Conservation (phyloP, 2,797 vertebrate species). For the Gastrophryne carolinensis region DNA sequence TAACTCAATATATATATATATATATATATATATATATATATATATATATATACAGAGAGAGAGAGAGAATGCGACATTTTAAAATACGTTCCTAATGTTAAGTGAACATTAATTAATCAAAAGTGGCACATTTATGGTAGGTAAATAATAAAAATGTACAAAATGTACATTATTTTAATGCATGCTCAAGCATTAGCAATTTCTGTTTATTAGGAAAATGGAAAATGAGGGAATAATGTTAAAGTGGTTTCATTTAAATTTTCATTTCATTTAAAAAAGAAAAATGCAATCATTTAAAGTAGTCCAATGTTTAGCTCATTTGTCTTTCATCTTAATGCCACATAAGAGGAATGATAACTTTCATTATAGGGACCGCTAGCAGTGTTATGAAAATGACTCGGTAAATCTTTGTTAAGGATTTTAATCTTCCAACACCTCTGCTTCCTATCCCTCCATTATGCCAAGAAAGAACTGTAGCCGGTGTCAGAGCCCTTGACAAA, state of each 20-base stretch:
- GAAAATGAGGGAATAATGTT: background rate
- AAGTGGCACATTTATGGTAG: background rate
- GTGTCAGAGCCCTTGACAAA: conserved; percentile 47
- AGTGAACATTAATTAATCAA: too few species aligned
- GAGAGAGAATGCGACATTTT: too few species aligned
- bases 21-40: too few species aligned
- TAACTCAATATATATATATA: too few species aligned
- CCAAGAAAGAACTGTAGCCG: conserved; percentile 49
- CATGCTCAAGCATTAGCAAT: background rate
- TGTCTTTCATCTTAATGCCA: conserved; percentile 25
- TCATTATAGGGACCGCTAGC: conserved; percentile 32
- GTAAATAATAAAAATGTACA: background rate
- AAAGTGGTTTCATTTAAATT: conserved; percentile 8
- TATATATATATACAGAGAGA: too few species aligned
- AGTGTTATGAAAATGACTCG: conserved; percentile 44
- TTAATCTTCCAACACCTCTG: conserved; percentile 46
- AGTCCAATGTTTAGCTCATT: conserved; percentile 23
- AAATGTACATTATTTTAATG: background rate
- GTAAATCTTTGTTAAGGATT: conserved; percentile 50
- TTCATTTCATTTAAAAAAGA: too few species aligned
- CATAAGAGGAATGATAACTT: conserved; percentile 40
- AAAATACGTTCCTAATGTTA: too few species aligned
- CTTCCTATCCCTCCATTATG: conserved; percentile 43
- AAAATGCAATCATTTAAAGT: conserved; percentile 10
- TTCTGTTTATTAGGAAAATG: background rate